Evolutionary conservation across 2,797 vertebrate species (phyloP), one percentile per base, ranked within the genome.

Genomic region (Acanthurus tractus): DNA sequence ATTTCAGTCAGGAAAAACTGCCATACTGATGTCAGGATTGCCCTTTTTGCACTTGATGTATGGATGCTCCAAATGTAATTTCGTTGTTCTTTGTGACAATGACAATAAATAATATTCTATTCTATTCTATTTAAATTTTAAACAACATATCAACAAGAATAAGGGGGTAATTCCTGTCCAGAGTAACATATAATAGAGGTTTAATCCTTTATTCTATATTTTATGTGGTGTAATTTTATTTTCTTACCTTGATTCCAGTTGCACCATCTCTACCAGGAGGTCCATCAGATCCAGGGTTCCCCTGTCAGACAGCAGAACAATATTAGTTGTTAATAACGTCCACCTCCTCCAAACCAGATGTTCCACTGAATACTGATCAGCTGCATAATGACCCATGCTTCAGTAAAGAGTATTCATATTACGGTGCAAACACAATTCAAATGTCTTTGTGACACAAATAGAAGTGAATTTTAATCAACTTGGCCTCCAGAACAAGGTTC

Each of bases 231-330:
- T 29, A 29, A 29, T 29, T 29, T 29, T 29, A 29, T 29, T 52
- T 22, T 83, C 90, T 94, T 68, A 99, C 98, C 96, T 99, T 99
- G 81, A 96, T 83, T 87, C 98, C 98, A 86, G 85, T 49, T 92
- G 97, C 56, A 66, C 98, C 98, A 2, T 99, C 98, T 63, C 98
- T 96, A 76, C 98, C 98, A 8, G 98, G 97, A 62, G 98, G 96
- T 90, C 98, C 98, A 95, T 99, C 98, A 69, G 96, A 90, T 78
- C 98, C 98, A 59, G 97, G 89, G 75, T 96, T 91, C 20, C 98
- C 98, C 98, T 99, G 68, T 29, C 25, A 85, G 22, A 78, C 38
- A 73, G 25, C 38, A 82, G 11, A 73, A 22, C 1, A 18, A 10
- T 49, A 23, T 49, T 29, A 20, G 58, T 65, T 76, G 25, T 22